phyloP scores from a whole-genome alignment of 2,888 invertebrate genomes.

The Chloromyia formosa region DNA sequence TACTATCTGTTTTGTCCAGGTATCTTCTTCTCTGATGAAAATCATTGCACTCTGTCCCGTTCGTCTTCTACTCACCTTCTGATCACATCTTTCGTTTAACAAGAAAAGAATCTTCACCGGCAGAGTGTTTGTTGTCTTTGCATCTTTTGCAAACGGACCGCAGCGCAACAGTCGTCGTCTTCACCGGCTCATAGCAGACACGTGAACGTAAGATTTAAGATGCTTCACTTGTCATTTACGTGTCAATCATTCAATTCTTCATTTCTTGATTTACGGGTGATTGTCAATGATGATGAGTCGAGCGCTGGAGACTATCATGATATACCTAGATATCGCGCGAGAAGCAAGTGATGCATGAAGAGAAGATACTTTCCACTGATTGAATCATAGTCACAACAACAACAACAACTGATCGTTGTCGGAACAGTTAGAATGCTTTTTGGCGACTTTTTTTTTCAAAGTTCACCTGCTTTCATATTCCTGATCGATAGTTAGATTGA shows the following conservation, averaged over 20 bases:
- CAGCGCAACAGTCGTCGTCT: too few species aligned
- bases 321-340: neutral
- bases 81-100: too few species aligned
- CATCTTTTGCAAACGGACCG: neutral
- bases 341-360: conserved; percentile 20
- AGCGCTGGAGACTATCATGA: conserved; percentile 22
- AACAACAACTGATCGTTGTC: too few species aligned
- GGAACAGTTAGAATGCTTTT: neutral
- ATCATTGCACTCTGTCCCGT: conserved; percentile 3
- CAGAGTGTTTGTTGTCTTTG: neutral
- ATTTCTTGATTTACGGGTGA: conserved; percentile 39
- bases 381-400: conserved; percentile 3
- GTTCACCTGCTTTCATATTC: neutral
- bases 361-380: conserved; percentile 39
- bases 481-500: neutral
- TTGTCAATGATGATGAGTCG: conserved; percentile 32
- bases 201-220: conserved; percentile 2
- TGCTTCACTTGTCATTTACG: conserved; percentile 43
- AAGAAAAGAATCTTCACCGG: too few species aligned
- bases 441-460: conserved; percentile 27
- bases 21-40: neutral
- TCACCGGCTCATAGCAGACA: neutral
- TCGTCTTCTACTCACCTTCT: too few species aligned
- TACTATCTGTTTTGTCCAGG: too few species aligned
- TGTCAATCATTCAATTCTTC: conserved; percentile 43